These are phyloP conservation scores for Slavum lentiscoides DNA, from an alignment of 2,888 invertebrate genomes.

Conservation along the genomic window DNA sequence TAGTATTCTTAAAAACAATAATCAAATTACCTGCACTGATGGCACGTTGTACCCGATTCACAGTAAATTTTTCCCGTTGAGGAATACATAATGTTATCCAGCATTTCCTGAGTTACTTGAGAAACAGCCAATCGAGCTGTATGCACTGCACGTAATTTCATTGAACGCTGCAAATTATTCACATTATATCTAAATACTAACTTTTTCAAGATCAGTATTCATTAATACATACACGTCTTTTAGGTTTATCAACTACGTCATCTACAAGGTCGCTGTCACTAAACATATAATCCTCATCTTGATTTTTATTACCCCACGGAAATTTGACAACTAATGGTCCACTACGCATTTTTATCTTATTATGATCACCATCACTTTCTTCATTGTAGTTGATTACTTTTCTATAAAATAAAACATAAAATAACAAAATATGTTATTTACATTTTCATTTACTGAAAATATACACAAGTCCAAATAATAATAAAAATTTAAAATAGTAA, in stretches of 20 bases:
- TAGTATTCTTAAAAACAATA: neutral
- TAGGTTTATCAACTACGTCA: too few relatives aligned
- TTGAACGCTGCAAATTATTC: too few relatives aligned
- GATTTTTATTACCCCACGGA: neutral
- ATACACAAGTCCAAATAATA: neutral
- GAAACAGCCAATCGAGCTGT: slow-evolving; percentile 6
- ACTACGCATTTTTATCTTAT: neutral
- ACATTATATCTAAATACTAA: too few relatives aligned
- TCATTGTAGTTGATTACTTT: neutral
- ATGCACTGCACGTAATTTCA: too few relatives aligned
- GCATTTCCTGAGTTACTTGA: slow-evolving; percentile 29
- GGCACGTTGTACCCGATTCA: slow-evolving; percentile 11
- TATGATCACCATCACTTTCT: neutral
- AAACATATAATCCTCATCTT: neutral
- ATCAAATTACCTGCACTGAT: slow-evolving; percentile 39
- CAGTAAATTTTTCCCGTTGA: slow-evolving; percentile 5
- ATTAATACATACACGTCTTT: too few relatives aligned
- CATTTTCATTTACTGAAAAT: neutral
- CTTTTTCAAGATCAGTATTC: too few relatives aligned
- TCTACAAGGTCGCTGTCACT: neutral
- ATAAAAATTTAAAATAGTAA: too few relatives aligned
- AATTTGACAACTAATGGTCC: neutral
- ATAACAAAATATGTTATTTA: neutral
- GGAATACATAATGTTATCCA: neutral
- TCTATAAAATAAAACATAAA: neutral